Percentiles rank a stretch among this genome's conserved stretches.
Evolutionary conservation across 2,113 vertebrate species (phyloP).

Genomic region (Apteryx mantelli): DNA sequence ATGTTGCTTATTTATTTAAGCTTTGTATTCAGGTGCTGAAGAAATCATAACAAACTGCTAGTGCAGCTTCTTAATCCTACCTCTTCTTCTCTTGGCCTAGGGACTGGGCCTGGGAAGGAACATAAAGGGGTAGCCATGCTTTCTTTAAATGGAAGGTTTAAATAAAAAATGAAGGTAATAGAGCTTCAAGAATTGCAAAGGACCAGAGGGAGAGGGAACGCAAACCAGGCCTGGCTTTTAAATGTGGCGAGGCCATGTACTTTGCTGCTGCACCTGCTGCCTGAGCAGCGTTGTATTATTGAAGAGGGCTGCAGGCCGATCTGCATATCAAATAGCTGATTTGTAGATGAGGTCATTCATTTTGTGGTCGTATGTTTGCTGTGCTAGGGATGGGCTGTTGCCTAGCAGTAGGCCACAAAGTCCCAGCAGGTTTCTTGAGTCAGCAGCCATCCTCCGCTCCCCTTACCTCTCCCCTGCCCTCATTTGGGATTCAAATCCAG

Average conservation of each 20-base stretch:
- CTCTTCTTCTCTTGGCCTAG: background rate
- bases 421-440: constrained; percentile 78
- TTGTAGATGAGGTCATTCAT: constrained; percentile 81
- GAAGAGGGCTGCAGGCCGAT: constrained; percentile 70
- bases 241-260: constrained; percentile 50
- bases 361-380: constrained; percentile 74
- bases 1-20: background rate
- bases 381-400: constrained; percentile 76
- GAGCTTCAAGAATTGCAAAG: constrained; percentile 63
- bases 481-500: constrained; percentile 59
- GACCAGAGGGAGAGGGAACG: constrained; percentile 46
- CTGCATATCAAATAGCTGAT: constrained; percentile 86
- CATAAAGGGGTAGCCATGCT: constrained; percentile 28
- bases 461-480: constrained; percentile 25
- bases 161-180: constrained; percentile 73
- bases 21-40: background rate
- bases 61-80: background rate
- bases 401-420: constrained; percentile 78
- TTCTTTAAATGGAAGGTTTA: constrained; percentile 38
- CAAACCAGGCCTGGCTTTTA: constrained; percentile 58
- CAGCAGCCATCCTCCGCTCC: constrained; percentile 66
- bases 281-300: constrained; percentile 48
- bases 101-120: background rate
- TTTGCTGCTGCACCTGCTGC: constrained; percentile 81
- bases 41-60: background rate